phyloP scores from a whole-genome alignment of 35 echinoderm and acorn worm species.

The Stichopus chloronotus region DNA sequence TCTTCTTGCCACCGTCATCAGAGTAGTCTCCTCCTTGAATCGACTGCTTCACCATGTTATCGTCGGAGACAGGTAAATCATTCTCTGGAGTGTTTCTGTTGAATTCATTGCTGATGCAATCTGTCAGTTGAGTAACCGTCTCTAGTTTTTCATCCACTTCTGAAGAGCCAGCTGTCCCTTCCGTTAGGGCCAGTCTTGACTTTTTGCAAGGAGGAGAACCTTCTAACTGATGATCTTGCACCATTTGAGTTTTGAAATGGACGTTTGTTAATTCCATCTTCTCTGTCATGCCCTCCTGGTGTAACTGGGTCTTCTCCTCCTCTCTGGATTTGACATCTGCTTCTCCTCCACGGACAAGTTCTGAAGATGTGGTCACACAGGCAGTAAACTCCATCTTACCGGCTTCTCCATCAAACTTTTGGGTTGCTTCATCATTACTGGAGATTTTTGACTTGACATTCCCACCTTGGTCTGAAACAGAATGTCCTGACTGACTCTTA shows the following conservation, averaged over 20 bases:
- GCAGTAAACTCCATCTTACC: conserved; percentile 9
- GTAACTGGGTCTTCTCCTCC: background rate
- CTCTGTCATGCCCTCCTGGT: conserved; percentile 15
- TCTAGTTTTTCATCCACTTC: too few species aligned
- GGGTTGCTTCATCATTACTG: background rate
- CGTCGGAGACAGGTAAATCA: background rate
- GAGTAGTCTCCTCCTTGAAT: background rate
- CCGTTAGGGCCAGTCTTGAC: background rate
- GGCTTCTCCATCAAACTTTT: conserved; percentile 9
- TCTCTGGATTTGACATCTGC: background rate
- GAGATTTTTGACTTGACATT: too few species aligned
- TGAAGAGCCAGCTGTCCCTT: too few species aligned
- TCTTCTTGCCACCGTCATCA: background rate
- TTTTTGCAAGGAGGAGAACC: conserved; percentile 45
- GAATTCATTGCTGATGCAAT: too few species aligned
- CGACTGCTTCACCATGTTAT: background rate
- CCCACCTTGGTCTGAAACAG: too few species aligned
- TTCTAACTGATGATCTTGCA: background rate
- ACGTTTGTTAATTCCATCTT: conserved; percentile 15
- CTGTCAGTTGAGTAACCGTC: too few species aligned
- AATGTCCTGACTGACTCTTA: too few species aligned
- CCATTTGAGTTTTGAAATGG: background rate
- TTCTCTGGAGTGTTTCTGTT: too few species aligned
- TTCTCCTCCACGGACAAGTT: background rate
- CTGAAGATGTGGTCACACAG: background rate